Evolutionary conservation across 30 jellyfish, hydroid and myxozoan species (phyloP), one percentile per base, ranked within the genome.

Genomic region (Aurelia coerulea): DNA sequence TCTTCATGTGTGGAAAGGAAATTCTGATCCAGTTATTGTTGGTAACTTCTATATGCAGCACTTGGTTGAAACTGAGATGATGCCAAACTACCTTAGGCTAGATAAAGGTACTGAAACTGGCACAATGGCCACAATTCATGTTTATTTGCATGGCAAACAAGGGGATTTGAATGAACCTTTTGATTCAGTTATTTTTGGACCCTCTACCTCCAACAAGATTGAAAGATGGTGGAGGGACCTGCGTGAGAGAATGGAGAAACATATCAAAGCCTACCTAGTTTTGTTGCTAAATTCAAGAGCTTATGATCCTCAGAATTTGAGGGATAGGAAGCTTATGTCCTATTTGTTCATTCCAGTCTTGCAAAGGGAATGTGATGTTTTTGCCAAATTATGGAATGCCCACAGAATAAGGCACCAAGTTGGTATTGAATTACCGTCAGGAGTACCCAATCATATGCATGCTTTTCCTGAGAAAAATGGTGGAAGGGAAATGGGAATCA

Each of bases 91-190:
- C 67, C 73, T 53, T 10, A 17, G 86, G 56, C 56, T 82, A 23
- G 92, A 82, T 70, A 82, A 59, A 59, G 92, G 92, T 19, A 82
- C 92, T 46, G 92, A 82, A 58, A 52, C 87, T 68, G 92, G 90
- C 73, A 80, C 73, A 65, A 80, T 80, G 90, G 76, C 82, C 29
- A 80, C 90, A 41, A 80, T 80, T 80, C 90, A 80, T 80, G 73
- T 79, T 65, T 80, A 80, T 51, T 52, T 80, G 50, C 76, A 62
- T 65, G 90, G 65, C 31, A 80, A 67, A 64, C 65, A 32, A 78
- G 88, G 78, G 51, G 77, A 33, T 59, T 59, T 78, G 65, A 76
- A 59, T 62, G 68, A 78, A 51, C 78, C 68, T 12, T 69, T 32
- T 59, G 88, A 78, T 78, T 78, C 88, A 78, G 64, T 78, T 29